Percentiles rank a stretch among this genome's conserved stretches.
Evolutionary conservation across 2,797 vertebrate genomes (phyloP).

Genomic region (Ibycter americanus): DNA sequence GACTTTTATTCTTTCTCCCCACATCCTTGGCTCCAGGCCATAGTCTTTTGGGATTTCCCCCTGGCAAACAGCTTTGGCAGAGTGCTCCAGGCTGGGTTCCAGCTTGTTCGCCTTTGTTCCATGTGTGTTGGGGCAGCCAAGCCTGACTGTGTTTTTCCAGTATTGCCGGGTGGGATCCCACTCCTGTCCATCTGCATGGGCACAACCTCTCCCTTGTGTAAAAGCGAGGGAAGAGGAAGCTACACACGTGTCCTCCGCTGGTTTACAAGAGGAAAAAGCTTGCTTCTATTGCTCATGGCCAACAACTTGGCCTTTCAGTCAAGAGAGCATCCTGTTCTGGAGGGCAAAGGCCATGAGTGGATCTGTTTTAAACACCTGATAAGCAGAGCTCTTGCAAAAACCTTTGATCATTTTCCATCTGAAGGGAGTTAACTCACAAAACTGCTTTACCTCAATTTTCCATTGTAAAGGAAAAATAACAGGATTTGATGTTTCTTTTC

Average conservation of each 20-base stretch:
- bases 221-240: neutral
- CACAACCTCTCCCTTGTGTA: neutral
- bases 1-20: neutral
- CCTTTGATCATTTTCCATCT: neutral
- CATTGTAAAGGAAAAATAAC: neutral
- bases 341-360: neutral
- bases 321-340: neutral
- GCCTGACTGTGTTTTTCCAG: neutral
- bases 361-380: neutral
- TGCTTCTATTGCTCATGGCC: neutral
- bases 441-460: neutral
- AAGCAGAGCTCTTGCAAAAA: neutral
- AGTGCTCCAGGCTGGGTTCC: constrained; percentile 21
- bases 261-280: neutral
- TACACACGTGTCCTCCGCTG: rapidly evolving
- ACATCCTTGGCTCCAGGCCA: constrained; percentile 31
- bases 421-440: neutral
- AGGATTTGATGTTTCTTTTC: neutral
- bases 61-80: constrained; percentile 50
- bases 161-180: neutral
- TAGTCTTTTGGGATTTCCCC: constrained; percentile 47
- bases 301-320: neutral
- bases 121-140: neutral
- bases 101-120: constrained; percentile 44
- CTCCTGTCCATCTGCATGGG: neutral